Percentiles rank a stretch among this genome's conserved stretches.
Conservation (phyloP, 1,140 invertebrate species). For the Sinonovacula constricta region DNA sequence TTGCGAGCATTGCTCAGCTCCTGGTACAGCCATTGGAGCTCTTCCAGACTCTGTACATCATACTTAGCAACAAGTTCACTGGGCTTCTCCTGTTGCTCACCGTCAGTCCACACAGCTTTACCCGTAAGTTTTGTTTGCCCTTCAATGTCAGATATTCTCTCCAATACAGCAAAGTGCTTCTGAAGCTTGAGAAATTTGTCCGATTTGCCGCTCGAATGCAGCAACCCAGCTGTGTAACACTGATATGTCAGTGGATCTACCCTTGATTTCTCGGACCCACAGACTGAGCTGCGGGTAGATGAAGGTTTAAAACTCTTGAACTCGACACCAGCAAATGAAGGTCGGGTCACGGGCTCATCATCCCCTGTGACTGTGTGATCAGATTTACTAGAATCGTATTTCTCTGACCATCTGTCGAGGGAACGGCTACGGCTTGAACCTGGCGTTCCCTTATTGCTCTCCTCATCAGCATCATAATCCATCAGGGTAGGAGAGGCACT, state of each 20-base stretch:
- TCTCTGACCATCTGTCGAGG: constrained; percentile 14
- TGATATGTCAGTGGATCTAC: constrained; percentile 75
- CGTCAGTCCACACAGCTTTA: constrained; percentile 2
- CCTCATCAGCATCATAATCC: constrained; percentile 52
- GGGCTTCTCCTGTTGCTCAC: no score
- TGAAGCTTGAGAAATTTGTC: constrained; percentile 91
- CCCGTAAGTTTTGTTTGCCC: constrained; percentile 34
- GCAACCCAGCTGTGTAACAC: constrained; percentile 81
- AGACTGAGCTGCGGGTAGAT: constrained; percentile 59
- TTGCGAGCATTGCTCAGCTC: constrained; percentile 89
- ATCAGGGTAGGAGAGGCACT: constrained; percentile 41
- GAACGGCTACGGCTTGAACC: constrained; percentile 2
- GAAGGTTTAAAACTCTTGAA: not conserved
- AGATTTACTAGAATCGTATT: not conserved
- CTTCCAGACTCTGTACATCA: constrained; percentile 79
- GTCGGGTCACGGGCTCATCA: no score
- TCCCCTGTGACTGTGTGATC: not conserved
- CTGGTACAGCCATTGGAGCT: constrained; percentile 87
- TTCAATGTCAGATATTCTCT: constrained; percentile 88
- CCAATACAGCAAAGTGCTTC: constrained; percentile 91
- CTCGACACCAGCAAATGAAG: no score
- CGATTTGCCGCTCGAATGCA: constrained; percentile 86
- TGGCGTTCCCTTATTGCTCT: constrained; percentile 24
- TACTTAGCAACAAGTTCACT: constrained; percentile 45
- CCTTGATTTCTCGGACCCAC: constrained; percentile 69